Conservation (phyloP, 2,113 vertebrate genomes). For the Anoura caudifer region DNA sequence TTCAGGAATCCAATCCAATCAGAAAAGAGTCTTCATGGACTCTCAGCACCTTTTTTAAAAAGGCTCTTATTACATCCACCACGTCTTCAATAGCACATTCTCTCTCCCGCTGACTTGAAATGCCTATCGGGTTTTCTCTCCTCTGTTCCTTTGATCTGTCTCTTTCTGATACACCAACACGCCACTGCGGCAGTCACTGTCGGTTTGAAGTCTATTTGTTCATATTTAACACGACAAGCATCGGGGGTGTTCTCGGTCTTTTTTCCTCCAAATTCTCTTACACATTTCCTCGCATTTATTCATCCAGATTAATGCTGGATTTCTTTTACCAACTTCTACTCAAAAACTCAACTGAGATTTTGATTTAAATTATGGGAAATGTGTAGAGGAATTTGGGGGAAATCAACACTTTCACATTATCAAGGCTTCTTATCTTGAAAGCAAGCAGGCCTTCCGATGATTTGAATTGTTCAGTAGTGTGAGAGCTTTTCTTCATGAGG, state of each 20-base stretch:
- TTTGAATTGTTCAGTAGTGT: neutral
- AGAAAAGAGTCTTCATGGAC: neutral
- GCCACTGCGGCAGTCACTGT: neutral
- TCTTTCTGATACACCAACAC: neutral
- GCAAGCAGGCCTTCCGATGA: neutral
- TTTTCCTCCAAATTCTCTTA: neutral
- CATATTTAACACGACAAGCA: neutral
- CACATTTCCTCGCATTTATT: conserved; percentile 24
- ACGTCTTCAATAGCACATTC: conserved; percentile 8
- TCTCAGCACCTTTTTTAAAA: neutral
- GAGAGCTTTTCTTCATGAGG: neutral
- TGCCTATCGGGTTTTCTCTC: conserved; percentile 24
- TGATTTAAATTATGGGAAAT: neutral
- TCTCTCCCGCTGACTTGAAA: neutral
- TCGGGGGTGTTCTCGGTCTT: neutral
- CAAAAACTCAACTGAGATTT: conserved; percentile 26
- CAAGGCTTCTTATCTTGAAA: conserved; percentile 5
- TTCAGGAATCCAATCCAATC: conserved; percentile 40
- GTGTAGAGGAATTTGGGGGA: neutral
- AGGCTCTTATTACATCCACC: too few relatives aligned
- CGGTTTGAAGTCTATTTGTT: conserved; percentile 38
- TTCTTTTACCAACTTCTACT: conserved; percentile 35
- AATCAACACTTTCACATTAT: neutral
- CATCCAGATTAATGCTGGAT: conserved; percentile 27
- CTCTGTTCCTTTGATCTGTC: conserved; percentile 13